Percentiles rank a stretch among this genome's conserved stretches.
Evolutionary conservation across 2,113 vertebrate genomes (phyloP).

Genomic region (Rhinolophus sinicus): DNA sequence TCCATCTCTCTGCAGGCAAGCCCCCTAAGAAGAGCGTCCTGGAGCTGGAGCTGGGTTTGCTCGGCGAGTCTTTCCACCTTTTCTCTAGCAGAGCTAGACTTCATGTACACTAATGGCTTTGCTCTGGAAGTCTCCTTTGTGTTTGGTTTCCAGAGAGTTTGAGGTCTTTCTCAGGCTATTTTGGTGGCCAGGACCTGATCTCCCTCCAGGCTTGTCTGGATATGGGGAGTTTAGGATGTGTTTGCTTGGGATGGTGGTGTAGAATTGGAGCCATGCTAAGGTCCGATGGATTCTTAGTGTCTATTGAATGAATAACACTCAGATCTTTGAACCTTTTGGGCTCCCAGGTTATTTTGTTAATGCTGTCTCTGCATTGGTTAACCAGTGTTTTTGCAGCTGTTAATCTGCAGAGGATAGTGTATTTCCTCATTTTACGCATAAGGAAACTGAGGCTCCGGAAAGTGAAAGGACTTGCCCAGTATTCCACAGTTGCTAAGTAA

Average conservation of each 20-base stretch:
- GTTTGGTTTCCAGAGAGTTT: background rate
- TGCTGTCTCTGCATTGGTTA: background rate
- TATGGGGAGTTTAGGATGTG: background rate
- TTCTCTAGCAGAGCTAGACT: background rate
- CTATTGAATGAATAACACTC: background rate
- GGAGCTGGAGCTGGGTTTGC: background rate
- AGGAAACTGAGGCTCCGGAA: background rate
- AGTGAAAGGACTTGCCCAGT: background rate
- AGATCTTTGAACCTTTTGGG: background rate
- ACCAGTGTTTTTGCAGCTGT: background rate
- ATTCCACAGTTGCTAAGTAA: background rate
- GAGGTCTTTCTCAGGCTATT: background rate
- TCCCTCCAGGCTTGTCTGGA: background rate
- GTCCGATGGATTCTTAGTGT: background rate
- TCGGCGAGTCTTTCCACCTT: background rate
- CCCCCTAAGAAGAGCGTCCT: background rate
- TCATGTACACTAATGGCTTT: background rate
- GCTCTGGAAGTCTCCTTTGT: background rate
- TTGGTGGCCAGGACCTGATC: background rate
- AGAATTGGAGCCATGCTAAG: background rate
- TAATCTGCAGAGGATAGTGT: background rate
- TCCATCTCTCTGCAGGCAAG: background rate
- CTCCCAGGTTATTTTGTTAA: background rate
- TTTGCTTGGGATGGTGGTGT: background rate
- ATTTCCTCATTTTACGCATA: background rate